A percentile compares a stretch with the other conserved stretches of the same genome.
phyloP scores from a whole-genome alignment of 2,113 vertebrate species.

The Hucho hucho region DNA sequence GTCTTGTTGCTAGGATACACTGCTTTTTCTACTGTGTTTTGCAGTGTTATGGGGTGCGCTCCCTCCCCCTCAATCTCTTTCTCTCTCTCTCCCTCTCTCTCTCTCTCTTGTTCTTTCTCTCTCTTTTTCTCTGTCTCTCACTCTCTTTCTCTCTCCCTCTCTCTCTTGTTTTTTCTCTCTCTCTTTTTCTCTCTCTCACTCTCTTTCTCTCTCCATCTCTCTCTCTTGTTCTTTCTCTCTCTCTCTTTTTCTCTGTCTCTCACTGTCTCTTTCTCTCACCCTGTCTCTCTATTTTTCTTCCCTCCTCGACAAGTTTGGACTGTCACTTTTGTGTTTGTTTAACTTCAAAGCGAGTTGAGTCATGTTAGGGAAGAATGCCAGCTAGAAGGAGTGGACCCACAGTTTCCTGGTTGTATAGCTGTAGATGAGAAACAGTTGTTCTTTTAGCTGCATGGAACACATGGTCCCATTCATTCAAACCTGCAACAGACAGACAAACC shows the following conservation, averaged over 20 bases:
- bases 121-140: constrained; percentile 9
- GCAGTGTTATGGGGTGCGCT: constrained; percentile 52
- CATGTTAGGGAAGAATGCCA: constrained; percentile 24
- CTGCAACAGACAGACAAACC: too few species aligned
- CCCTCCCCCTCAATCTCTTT: not conserved
- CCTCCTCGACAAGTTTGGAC: constrained; percentile 16
- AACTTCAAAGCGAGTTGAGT: constrained; percentile 43
- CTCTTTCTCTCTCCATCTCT: constrained; percentile 2
- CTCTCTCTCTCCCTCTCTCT: not conserved
- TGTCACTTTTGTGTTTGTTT: constrained; percentile 27
- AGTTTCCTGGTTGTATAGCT: not conserved
- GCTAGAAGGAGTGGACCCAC: not conserved
- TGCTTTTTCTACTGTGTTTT: constrained; percentile 23
- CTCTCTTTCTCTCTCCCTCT: fast-evolving
- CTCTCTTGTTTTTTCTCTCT: constrained; percentile 12
- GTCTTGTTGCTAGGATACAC: constrained; percentile 74
- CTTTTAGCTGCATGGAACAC: not conserved
- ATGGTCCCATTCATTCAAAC: not conserved
- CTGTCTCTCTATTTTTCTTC: not conserved
- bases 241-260: too few species aligned
- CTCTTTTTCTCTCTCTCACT: not conserved
- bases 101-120: constrained; percentile 11
- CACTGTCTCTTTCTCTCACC: constrained; percentile 20
- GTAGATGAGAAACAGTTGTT: constrained; percentile 3
- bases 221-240: constrained; percentile 5